Conservation (phyloP, 2,888 invertebrate species). For the Strigamia crassipes region DNA sequence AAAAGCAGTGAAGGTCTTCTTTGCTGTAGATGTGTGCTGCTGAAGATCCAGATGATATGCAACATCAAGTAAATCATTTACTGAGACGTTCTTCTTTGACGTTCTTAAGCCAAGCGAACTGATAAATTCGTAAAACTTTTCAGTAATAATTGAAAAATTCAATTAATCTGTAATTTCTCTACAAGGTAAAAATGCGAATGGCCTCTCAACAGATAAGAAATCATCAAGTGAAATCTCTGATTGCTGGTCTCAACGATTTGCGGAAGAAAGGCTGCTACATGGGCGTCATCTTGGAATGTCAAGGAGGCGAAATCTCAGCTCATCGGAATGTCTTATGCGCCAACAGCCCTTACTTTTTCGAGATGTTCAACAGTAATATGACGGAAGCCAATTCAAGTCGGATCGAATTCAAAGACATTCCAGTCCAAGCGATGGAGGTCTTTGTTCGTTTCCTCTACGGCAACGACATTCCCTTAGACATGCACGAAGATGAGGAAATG, state of each 20-base stretch:
- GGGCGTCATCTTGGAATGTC: slow-evolving; percentile 34
- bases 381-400: slow-evolving; percentile 27
- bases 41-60: slow-evolving; percentile 9
- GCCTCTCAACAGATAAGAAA: slow-evolving; percentile 40
- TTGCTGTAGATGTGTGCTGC: slow-evolving; percentile 4
- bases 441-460: slow-evolving; percentile 13
- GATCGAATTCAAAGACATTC: slow-evolving; percentile 31
- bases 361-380: slow-evolving; percentile 39
- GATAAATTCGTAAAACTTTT: slow-evolving; percentile 20
- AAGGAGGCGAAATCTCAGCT: slow-evolving; percentile 25
- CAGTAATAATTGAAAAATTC: slow-evolving; percentile 2
- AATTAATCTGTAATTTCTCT: slow-evolving; percentile 17
- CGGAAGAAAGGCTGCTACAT: slow-evolving; percentile 20
- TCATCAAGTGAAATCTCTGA: slow-evolving; percentile 36
- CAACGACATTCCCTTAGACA: slow-evolving; percentile 24
- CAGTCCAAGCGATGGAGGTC: slow-evolving; percentile 10
- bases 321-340: slow-evolving; percentile 27
- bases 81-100: slow-evolving; percentile 26
- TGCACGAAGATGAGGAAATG: slow-evolving; percentile 14
- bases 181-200: slow-evolving; percentile 30
- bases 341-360: slow-evolving; percentile 34
- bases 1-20: slow-evolving; percentile 2
- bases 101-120: slow-evolving; percentile 26
- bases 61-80: slow-evolving; percentile 26
- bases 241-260: slow-evolving; percentile 27